Base-by-base conservation (phyloP, 2,797 vertebrate species). In the Geotrypetes seraphini region DNA sequence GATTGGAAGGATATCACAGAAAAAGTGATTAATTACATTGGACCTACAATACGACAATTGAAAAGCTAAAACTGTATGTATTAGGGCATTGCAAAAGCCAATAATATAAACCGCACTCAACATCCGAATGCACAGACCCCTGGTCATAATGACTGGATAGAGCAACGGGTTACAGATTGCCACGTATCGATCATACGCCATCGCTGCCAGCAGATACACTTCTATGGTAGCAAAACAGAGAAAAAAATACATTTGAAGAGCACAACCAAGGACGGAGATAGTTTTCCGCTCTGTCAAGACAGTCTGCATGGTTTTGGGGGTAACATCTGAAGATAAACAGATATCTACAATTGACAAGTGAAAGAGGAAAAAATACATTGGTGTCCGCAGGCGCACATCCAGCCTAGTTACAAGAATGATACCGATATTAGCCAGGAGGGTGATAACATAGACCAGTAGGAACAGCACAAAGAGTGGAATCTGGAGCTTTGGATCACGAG, bases 311-410 rank as follows among this genome's bases (percentile, higher is more conserved):
- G 34, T 28, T 15, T 33, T 45, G 23, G 42, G 42, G 7, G 25
- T 37, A 22, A 45, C 45, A 19, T 31, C 16, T 10, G 34, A 23
- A n/a, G 34, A 16, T 8, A 32, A 45, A 16, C 42, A 45, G 15
- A 45, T 34, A 13, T 45, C 42, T 36, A 45, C 38, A n/a, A 45
- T 45, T n/a, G 42, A 37, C 22, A 45, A 36, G 14, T 45, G 37
- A 10, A 45, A 45, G 10, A 45, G 36, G 16, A 63, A 59, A n/a
- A 57, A 19, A 40, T 52, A 52, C 44, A 50, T 47, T 16, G 42
- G 50, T 16, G 29, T 42, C 12, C 50, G 49, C 6, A 61, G 42
- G 2, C 15, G 27, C 4, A 3, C 1, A 20, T 61, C 53, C 32
- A 7, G 28, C 19, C 37, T 19, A 16, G 66, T 29, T 12, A 41